These are phyloP conservation scores for Cataglyphis rosenhaueri DNA, from an alignment of 2,888 invertebrate species.

Conservation along the genomic window DNA sequence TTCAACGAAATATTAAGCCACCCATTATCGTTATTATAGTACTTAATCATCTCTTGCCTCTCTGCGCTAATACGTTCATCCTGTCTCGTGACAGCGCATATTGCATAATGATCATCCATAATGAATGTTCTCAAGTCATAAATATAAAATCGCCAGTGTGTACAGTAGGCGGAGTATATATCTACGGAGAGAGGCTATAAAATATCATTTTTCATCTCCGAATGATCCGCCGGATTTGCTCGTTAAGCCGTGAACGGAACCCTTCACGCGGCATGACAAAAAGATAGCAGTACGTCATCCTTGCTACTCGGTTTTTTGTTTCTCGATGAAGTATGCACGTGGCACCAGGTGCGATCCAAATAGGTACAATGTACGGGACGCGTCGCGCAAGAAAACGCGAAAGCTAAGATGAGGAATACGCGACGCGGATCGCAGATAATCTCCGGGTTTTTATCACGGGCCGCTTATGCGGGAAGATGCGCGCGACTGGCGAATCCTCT, in stretches of 20 bases:
- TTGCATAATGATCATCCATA: constrained; percentile 28
- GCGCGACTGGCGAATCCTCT: not conserved
- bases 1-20: constrained; percentile 39
- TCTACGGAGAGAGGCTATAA: not conserved
- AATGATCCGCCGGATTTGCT: not conserved
- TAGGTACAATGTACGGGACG: not conserved
- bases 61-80: constrained; percentile 35
- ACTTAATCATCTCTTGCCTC: constrained; percentile 34
- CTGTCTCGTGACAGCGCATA: constrained; percentile 12
- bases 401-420: constrained; percentile 7
- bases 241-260: constrained; percentile 6
- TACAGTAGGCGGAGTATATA: not conserved
- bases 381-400: constrained; percentile 12
- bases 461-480: not conserved
- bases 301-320: not conserved
- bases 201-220: constrained; percentile 29
- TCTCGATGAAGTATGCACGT: constrained; percentile 25
- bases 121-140: constrained; percentile 9
- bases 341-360: constrained; percentile 23
- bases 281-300: not conserved
- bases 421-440: constrained; percentile 21
- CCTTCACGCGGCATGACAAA: not conserved
- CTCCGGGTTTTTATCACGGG: constrained; percentile 18
- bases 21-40: constrained; percentile 28
- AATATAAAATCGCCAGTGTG: constrained; percentile 45